phyloP scores from a whole-genome alignment of 2,797 vertebrate species.

The Syngnathus acus region DNA sequence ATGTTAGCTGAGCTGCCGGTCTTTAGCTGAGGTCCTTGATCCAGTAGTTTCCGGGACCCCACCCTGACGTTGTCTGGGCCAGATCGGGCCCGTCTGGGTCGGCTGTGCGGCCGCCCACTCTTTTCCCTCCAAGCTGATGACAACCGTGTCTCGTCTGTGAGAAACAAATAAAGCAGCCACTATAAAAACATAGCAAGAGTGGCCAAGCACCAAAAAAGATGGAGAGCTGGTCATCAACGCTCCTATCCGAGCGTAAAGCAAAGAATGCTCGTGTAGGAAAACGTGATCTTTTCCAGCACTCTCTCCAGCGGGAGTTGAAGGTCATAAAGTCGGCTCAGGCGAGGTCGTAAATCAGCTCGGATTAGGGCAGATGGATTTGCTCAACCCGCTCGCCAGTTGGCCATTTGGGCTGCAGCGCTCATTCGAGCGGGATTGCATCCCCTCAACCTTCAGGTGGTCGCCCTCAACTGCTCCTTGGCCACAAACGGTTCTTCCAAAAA shows the following conservation, averaged over 20 bases:
- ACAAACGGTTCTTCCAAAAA: too few relatives aligned
- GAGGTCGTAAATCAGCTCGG: slow-evolving; percentile 40
- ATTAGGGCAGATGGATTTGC: slow-evolving; percentile 41
- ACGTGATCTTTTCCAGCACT: slow-evolving; percentile 30
- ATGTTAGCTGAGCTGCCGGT: background rate
- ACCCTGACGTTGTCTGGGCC: slow-evolving; percentile 29
- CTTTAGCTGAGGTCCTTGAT: slow-evolving; percentile 1
- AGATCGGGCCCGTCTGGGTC: slow-evolving; percentile 25
- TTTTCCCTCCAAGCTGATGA: slow-evolving; percentile 48
- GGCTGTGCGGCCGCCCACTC: slow-evolving; percentile 44
- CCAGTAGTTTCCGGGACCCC: slow-evolving; percentile 24
- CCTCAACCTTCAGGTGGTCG: background rate
- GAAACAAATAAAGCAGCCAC: slow-evolving; percentile 14
- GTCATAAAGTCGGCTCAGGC: slow-evolving; percentile 35
- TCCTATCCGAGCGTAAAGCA: slow-evolving; percentile 41
- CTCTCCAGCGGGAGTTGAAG: slow-evolving; percentile 24
- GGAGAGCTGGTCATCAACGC: background rate
- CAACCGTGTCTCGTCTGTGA: slow-evolving; percentile 42
- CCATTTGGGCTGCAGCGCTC: slow-evolving; percentile 12
- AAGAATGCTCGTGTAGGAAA: slow-evolving; percentile 22
- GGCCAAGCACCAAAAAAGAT: background rate
- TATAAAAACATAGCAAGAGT: background rate
- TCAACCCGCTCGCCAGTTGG: slow-evolving; percentile 26
- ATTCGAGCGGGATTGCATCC: background rate
- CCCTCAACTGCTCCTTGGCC: too few relatives aligned